Percentiles rank a stretch among this genome's conserved stretches.
Evolutionary conservation across 1,140 invertebrate species (phyloP).

Genomic region (Solenopsis invicta): DNA sequence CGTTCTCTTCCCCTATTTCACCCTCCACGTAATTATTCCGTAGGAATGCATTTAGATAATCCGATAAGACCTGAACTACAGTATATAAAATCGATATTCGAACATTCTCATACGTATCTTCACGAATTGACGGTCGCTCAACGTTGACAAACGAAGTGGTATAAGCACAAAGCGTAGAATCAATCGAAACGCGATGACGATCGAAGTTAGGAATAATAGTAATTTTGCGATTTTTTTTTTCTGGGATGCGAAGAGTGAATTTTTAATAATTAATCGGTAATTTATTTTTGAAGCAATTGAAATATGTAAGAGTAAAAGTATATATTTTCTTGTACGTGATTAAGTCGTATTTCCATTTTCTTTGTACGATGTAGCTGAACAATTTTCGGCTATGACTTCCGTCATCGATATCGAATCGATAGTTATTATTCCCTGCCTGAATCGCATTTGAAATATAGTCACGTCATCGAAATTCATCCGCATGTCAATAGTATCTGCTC

Average conservation of each 20-base stretch:
- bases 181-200: neutral
- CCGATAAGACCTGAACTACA: neutral
- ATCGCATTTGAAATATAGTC: neutral
- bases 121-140: neutral
- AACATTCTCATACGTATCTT: neutral
- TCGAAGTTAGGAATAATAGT: slow-evolving; percentile 15
- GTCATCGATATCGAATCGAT: neutral
- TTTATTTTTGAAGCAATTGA: neutral
- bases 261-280: neutral
- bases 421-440: slow-evolving; percentile 2
- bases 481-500: slow-evolving; percentile 43
- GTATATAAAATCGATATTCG: neutral
- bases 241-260: neutral
- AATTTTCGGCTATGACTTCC: neutral
- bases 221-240: neutral
- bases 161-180: neutral
- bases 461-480: slow-evolving; percentile 33
- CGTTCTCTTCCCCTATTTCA: slow-evolving; percentile 8
- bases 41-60: slow-evolving; percentile 14
- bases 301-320: neutral
- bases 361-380: neutral
- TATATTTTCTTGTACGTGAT: neutral
- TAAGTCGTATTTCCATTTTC: neutral
- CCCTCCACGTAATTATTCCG: neutral
- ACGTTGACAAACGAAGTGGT: neutral